Evolutionary conservation across 2,113 vertebrate species (phyloP).

Genomic region (Pelmatolapia mariae): DNA sequence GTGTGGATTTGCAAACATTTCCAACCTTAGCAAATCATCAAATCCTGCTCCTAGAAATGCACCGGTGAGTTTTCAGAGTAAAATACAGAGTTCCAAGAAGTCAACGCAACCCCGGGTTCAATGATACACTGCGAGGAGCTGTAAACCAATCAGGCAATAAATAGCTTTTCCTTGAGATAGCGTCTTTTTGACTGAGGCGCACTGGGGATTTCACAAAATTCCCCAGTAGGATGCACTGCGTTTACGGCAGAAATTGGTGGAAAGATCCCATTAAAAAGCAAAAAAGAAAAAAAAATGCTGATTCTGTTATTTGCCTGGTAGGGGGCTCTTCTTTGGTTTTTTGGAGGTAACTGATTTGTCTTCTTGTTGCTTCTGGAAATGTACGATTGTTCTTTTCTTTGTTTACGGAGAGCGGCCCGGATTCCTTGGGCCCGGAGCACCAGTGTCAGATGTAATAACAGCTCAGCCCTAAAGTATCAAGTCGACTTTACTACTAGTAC

Average conservation of each 20-base stretch:
- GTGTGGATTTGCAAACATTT: neutral
- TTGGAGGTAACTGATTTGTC: neutral
- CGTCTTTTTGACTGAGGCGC: neutral
- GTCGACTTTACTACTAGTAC: neutral
- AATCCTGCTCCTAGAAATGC: neutral
- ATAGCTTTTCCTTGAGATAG: neutral
- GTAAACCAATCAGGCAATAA: neutral
- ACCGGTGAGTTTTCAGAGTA: neutral
- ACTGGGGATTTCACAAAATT: neutral
- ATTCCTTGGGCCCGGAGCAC: constrained; percentile 5
- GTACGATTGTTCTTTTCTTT: constrained; percentile 27
- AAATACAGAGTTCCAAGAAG: neutral
- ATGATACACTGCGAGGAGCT: neutral
- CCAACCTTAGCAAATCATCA: neutral
- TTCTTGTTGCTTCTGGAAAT: neutral
- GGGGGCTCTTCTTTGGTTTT: neutral
- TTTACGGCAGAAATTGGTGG: neutral
- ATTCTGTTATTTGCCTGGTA: neutral
- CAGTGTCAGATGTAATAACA: constrained; percentile 50
- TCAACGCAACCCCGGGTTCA: neutral
- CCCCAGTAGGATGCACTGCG: neutral
- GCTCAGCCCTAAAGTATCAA: constrained; percentile 10
- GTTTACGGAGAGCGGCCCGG: neutral
- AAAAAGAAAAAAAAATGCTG: neutral
- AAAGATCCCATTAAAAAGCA: neutral